Percentiles rank a stretch among this genome's conserved stretches.
phyloP scores from a whole-genome alignment of 2,113 vertebrate genomes.

The Nibea coibor region DNA sequence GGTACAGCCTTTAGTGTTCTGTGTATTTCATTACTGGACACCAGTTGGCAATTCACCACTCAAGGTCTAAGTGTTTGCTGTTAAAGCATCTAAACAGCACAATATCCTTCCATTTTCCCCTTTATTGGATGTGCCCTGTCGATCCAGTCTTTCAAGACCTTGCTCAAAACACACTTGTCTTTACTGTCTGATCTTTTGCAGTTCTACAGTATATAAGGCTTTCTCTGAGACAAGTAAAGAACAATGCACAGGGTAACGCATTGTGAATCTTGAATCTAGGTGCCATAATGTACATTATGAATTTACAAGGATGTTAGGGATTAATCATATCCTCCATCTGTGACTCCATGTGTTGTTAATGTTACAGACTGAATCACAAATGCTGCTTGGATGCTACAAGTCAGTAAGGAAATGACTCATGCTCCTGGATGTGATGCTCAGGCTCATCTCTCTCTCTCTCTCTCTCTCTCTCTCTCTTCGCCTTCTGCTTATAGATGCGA shows the following conservation, averaged over 20 bases:
- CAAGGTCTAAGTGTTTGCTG: background rate
- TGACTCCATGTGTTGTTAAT: constrained; percentile 38
- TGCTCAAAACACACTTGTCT: background rate
- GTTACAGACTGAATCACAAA: constrained; percentile 21
- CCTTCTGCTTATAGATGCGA: constrained; percentile 11
- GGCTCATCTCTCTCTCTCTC: constrained; percentile 30
- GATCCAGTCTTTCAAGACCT: background rate
- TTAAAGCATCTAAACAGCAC: background rate
- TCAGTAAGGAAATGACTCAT: constrained; percentile 38
- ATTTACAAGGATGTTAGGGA: constrained; percentile 20
- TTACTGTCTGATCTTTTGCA: background rate
- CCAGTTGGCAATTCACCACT: constrained; percentile 9
- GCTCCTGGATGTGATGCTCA: constrained; percentile 16
- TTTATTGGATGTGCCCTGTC: constrained; percentile 8
- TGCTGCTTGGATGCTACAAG: constrained; percentile 25
- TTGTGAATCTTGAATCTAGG: background rate
- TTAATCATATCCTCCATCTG: constrained; percentile 45
- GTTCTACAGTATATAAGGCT: too few relatives aligned
- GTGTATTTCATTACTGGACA: background rate
- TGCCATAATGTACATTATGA: constrained; percentile 1
- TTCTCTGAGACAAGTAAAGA: too few relatives aligned
- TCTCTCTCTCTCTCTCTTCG: background rate
- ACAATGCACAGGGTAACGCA: background rate
- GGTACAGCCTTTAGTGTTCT: background rate
- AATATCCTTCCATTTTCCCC: background rate